Base-by-base conservation (phyloP, 2,113 vertebrate genomes). In the Trematomus loennbergii region DNA sequence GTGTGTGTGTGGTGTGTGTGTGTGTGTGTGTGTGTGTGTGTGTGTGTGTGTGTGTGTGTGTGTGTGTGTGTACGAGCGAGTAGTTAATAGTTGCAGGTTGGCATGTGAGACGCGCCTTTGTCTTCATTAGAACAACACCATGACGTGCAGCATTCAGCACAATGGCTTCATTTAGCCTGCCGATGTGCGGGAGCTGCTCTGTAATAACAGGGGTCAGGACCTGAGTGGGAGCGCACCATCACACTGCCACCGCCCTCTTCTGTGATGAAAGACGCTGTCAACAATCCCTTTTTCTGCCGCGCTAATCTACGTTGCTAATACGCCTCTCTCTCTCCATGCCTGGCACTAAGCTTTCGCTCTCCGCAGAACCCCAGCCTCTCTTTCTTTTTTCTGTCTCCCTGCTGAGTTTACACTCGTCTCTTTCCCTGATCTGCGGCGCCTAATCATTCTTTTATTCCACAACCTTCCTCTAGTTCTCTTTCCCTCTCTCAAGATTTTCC, bases 131-230 rank as follows among this genome's bases (percentile, higher is more conserved):
- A 75, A 84, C 88, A 91, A 94, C 73, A 86, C 79, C 72, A 70
- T 75, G 59, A 76, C 50, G 58, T 72, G 61, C 85, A 93, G 93
- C 91, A 81, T 95, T 91, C 71, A 68, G 90, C 75, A 45, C 75
- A 86, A 91, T 65, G 69, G 93, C 96, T 96, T 92, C 92, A 94
- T 96, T 97, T 96, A 95, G 95, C 91, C 92, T 92, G 29, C 67
- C 6, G 95, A 95, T 97, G 95, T 96, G 93, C 93, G 93, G 91
- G 93, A 92, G 91, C 93, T 92, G 92, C 95, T 96, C 96, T 95
- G 95, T 92, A 95, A 95, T 93, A 95, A 91, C 93, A 93, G 78
- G 66, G 96, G 96, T 96, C 96, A 95, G 83, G 96, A 96, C 95
- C 94, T 94, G 94, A 95, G 95, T 95, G 89, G 95, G 86, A 93